phyloP scores from a whole-genome alignment of 2,888 invertebrate genomes.

The Nebria salina region DNA sequence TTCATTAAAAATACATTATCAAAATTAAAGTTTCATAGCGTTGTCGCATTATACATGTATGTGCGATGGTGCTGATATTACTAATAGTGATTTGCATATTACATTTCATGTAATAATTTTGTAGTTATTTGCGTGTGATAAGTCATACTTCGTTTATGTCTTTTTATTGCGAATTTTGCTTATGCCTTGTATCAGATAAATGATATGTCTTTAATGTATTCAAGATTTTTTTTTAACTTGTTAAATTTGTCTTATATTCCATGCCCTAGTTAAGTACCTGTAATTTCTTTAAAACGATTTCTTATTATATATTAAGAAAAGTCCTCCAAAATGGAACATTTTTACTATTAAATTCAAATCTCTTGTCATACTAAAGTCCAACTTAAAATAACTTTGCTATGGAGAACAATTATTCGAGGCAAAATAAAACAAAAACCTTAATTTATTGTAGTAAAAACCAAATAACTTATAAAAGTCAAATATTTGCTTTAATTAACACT shows the following conservation, averaged over 20 bases:
- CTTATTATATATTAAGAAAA: too few species aligned
- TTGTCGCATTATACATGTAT: constrained; percentile 2
- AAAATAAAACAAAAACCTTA: background rate
- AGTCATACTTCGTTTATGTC: background rate
- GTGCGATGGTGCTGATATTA: constrained; percentile 14
- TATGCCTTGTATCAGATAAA: background rate
- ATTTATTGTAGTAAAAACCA: background rate
- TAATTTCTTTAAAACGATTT: too few species aligned
- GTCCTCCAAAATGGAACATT: too few species aligned
- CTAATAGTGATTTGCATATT: constrained; percentile 11
- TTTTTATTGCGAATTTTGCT: background rate
- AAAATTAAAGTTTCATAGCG: constrained; percentile 5
- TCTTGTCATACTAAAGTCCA: too few species aligned
- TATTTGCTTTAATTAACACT: background rate
- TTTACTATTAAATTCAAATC: too few species aligned
- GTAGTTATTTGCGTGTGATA: background rate
- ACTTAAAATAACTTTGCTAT: too few species aligned
- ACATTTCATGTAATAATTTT: background rate
- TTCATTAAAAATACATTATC: constrained; percentile 21
- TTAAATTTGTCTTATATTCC: too few species aligned
- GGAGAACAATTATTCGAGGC: background rate
- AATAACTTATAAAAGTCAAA: background rate
- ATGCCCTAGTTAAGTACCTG: too few species aligned
- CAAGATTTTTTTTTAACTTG: background rate
- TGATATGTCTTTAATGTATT: background rate